Base-by-base conservation (phyloP, 1,140 invertebrate genomes). In the Maniola jurtina region DNA sequence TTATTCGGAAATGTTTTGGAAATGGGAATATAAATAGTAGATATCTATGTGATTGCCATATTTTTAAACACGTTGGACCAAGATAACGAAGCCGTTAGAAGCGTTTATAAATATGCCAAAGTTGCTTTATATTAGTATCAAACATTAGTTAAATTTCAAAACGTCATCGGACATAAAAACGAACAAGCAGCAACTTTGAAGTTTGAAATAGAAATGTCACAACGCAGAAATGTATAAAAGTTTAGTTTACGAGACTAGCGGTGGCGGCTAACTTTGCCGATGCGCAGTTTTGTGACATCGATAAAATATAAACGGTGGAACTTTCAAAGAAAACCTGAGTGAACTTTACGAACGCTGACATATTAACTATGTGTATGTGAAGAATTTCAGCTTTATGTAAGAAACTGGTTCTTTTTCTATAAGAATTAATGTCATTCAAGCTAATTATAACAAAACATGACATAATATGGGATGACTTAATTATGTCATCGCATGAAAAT, bases 121-220 rank as follows among this genome's bases (percentile, higher is more conserved):
- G 47, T 45, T 54, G 35, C 55, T 57, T 57, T 38, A 38, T 25
- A 62, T 42, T 38, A 45, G 13, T 59, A 63, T 54, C 52, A 52
- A 63, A 55, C 61, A 42, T 52, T 61, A 42, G 55, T 57, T 57
- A 59, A 35, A 42, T 45, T 61, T 47, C 40, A 61, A 67, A 58
- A 67, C 40, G 15, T 58, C 54, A 38, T 67, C 9, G 33, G 55
- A 15, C 62, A 54, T 45, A 45, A 58, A 62, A 64, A 63, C 13
- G 50, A 68, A 68, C 48, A 55, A 61, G 63, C 67, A 64, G 62
- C 64, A 78, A 80, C 79, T 85, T 83, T 79, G 76, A 84, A 79
- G 79, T 77, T 81, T 48, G 42, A 76, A 76, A 80, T 79, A 76
- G 68, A 77, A 66, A 76, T 80, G 79, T 84, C 77, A 80, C 79